Conservation (phyloP, 2,888 invertebrate species). For the Diarsia mendica region DNA sequence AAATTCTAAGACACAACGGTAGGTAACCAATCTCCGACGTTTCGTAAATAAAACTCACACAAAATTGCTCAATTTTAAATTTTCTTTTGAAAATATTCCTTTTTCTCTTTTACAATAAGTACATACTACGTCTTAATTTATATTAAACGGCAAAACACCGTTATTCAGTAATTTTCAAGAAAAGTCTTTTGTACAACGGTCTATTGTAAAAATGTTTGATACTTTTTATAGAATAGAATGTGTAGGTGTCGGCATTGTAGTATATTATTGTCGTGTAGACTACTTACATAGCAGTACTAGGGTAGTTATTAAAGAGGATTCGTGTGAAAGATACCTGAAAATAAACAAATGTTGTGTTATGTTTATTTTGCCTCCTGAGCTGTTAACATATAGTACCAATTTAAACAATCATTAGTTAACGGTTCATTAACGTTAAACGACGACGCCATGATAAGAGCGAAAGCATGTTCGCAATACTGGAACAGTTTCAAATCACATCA, state of each 20-base stretch:
- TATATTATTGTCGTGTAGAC: background rate
- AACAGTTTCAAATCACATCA: background rate
- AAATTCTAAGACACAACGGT: conserved; percentile 36
- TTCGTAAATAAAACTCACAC: conserved; percentile 48
- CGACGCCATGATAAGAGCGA: background rate
- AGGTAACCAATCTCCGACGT: conserved; percentile 24
- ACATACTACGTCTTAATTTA: conserved; percentile 46
- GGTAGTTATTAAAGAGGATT: background rate
- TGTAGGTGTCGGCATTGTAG: background rate
- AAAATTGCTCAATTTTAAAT: conserved; percentile 49
- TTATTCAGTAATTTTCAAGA: conserved; percentile 30
- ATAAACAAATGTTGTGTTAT: too few species aligned
- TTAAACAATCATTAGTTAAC: background rate
- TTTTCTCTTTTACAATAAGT: conserved; percentile 44
- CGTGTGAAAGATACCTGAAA: too few species aligned
- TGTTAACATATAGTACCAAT: background rate
- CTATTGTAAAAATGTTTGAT: conserved; percentile 35
- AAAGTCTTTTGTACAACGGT: conserved; percentile 29
- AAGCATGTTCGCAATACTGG: background rate
- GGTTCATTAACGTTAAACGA: background rate
- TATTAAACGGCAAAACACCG: conserved; percentile 42
- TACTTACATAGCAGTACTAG: too few species aligned
- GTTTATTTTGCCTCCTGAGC: too few species aligned
- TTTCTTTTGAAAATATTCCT: conserved; percentile 37
- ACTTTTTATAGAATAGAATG: conserved; percentile 9